These are phyloP conservation scores for Colostygia pectinataria DNA, from an alignment of 2,888 invertebrate species.

Conservation along the genomic window DNA sequence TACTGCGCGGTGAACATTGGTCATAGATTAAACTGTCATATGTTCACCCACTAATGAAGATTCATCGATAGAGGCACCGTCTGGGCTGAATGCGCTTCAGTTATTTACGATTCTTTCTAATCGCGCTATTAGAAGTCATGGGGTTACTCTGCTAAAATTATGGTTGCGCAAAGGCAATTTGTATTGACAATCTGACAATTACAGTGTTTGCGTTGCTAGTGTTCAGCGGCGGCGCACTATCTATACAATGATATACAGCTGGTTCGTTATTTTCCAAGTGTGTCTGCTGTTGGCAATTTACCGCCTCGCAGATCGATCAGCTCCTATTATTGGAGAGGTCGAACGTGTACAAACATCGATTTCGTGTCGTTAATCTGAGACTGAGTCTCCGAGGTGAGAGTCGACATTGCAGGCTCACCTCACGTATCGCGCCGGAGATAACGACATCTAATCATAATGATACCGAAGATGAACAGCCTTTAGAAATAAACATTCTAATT, in stretches of 20 bases:
- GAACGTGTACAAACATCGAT: conserved; percentile 82
- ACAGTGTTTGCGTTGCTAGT: conserved; percentile 50
- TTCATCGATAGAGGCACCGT: conserved; percentile 42
- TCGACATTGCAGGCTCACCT: conserved; percentile 65
- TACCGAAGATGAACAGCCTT: conserved; percentile 42
- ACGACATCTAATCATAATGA: conserved; percentile 72
- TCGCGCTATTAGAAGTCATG: conserved; percentile 37
- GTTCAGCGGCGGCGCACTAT: conserved; percentile 49
- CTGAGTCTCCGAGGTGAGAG: conserved; percentile 69
- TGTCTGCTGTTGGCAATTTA: conserved; percentile 73
- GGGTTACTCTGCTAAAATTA: conserved; percentile 35
- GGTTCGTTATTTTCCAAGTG: conserved; percentile 73
- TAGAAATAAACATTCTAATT: conserved; percentile 24
- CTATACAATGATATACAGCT: conserved; percentile 57
- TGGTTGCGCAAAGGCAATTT: conserved; percentile 45
- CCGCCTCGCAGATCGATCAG: conserved; percentile 74
- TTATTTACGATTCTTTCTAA: conserved; percentile 41
- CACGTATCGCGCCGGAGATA: conserved; percentile 69
- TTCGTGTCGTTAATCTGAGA: conserved; percentile 76
- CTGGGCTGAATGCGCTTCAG: conserved; percentile 35
- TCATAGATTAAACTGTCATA: conserved; percentile 45
- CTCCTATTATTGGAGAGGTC: conserved; percentile 79
- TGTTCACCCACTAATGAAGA: conserved; percentile 53
- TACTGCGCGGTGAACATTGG: conserved; percentile 49
- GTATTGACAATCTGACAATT: conserved; percentile 63